These are phyloP conservation scores for Xanthorhoe designata DNA, from an alignment of 2,888 invertebrate genomes.

Conservation along the genomic window DNA sequence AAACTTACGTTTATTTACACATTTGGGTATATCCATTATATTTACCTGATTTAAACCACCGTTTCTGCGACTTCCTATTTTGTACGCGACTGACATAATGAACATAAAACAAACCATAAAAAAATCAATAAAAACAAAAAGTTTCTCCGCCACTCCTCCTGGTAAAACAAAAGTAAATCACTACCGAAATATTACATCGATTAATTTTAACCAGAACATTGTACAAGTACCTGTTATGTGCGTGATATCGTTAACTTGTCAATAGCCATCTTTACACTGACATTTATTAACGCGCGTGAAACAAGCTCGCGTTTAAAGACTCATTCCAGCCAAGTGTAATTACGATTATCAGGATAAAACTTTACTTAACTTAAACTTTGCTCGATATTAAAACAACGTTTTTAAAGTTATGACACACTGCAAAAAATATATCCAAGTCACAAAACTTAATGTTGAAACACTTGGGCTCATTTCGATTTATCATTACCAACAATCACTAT, in stretches of 20 bases:
- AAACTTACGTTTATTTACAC: no score
- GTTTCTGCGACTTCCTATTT: background rate
- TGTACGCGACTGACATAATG: background rate
- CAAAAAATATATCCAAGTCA: no score
- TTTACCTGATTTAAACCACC: background rate
- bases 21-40: background rate
- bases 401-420: no score
- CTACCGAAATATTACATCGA: constrained; percentile 36
- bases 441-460: no score
- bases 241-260: constrained; percentile 53
- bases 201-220: constrained; percentile 51
- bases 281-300: background rate
- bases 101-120: constrained; percentile 3
- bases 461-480: no score
- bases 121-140: constrained; percentile 11
- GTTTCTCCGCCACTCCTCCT: constrained; percentile 35
- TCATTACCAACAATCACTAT: no score
- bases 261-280: constrained; percentile 25
- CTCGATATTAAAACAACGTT: no score
- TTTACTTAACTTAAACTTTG: no score
- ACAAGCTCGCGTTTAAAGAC: background rate
- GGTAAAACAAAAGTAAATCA: constrained; percentile 37
- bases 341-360: no score
- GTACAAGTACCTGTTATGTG: constrained; percentile 28
- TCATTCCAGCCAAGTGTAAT: no score